Conservation (phyloP, 2,888 invertebrate species). For the Baronia brevicornis region DNA sequence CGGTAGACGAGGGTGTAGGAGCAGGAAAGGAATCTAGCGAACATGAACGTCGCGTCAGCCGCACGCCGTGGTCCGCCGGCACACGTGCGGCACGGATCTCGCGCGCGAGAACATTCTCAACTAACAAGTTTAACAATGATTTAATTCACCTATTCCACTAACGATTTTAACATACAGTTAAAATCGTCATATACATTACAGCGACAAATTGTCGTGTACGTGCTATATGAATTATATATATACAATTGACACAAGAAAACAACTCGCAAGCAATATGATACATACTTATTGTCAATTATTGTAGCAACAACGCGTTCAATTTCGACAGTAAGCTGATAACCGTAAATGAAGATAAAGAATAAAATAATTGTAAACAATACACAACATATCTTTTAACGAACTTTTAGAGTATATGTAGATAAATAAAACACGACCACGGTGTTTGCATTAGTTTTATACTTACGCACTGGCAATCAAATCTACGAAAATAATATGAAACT, state of each 20-base stretch:
- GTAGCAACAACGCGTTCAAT: conserved; percentile 58
- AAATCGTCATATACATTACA: no score
- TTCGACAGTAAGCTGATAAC: conserved; percentile 60
- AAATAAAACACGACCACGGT: conserved; percentile 37
- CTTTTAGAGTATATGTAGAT: conserved; percentile 49
- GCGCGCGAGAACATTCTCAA: conserved; percentile 36
- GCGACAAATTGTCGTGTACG: not conserved
- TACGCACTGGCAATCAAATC: not conserved
- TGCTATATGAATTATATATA: not conserved
- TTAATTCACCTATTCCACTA: conserved; percentile 28
- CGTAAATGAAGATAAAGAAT: conserved; percentile 54
- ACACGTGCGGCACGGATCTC: conserved; percentile 50
- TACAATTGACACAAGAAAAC: no score
- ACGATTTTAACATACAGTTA: not conserved
- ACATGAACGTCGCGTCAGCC: conserved; percentile 55
- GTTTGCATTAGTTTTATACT: conserved; percentile 2
- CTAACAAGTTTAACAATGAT: conserved; percentile 44
- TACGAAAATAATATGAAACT: not conserved
- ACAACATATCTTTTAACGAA: conserved; percentile 49
- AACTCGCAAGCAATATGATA: conserved; percentile 13
- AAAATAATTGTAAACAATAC: conserved; percentile 61
- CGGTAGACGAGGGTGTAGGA: conserved; percentile 26
- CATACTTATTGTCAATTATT: conserved; percentile 29
- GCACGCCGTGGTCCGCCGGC: conserved; percentile 47
- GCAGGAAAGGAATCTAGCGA: conserved; percentile 41